Evolutionary conservation across 2,113 vertebrate genomes (phyloP).

Genomic region (Eulacestoma nigropectus): DNA sequence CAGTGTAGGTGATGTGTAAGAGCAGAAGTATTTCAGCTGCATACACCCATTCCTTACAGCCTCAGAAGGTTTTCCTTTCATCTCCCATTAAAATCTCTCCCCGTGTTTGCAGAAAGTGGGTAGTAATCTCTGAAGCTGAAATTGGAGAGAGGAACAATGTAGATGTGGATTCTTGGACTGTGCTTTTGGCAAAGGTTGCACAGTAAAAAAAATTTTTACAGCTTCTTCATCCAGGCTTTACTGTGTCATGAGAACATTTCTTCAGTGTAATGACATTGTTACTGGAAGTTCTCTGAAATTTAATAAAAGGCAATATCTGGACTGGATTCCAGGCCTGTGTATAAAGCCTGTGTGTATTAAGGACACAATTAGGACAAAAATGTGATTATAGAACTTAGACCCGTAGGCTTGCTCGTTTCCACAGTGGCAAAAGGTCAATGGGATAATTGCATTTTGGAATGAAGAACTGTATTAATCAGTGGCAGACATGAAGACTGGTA

Average conservation of each 20-base stretch:
- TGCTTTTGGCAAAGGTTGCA: constrained; percentile 14
- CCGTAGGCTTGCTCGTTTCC: not conserved
- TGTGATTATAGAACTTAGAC: not conserved
- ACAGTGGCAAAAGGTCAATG: constrained; percentile 12
- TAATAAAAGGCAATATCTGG: constrained; percentile 43
- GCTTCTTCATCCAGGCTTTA: constrained; percentile 30
- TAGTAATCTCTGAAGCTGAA: not conserved
- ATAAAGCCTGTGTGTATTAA: constrained; percentile 36
- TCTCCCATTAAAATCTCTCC: not conserved
- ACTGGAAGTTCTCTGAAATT: constrained; percentile 24
- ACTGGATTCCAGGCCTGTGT: constrained; percentile 20
- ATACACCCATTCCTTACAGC: not conserved
- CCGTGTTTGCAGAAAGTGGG: not conserved
- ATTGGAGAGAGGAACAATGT: not conserved
- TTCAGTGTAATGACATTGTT: constrained; percentile 35
- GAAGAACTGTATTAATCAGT: constrained; percentile 18
- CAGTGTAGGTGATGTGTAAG: not conserved
- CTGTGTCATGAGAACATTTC: constrained; percentile 29
- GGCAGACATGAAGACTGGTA: not conserved
- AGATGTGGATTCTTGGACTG: not conserved
- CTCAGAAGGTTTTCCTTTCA: not conserved
- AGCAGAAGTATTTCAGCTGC: not conserved
- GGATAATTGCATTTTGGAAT: constrained; percentile 49
- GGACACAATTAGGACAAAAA: constrained; percentile 45
- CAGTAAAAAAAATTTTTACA: not conserved